Percentiles rank a stretch among this genome's conserved stretches.
Conservation (phyloP, 2,113 vertebrate genomes). For the Mastomys coucha region DNA sequence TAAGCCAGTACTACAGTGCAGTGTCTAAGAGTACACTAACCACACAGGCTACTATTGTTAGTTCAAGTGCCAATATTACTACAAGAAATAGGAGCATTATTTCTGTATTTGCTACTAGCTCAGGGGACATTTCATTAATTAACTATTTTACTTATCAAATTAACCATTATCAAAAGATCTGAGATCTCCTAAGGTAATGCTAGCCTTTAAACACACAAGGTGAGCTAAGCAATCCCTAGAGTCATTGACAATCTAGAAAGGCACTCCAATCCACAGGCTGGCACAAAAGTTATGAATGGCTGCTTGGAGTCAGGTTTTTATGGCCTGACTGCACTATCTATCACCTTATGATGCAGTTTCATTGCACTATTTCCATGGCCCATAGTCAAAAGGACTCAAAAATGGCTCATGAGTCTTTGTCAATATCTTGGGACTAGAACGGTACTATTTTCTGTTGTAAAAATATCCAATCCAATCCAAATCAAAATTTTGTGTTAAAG, state of each 20-base stretch:
- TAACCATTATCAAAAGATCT: conserved; percentile 81
- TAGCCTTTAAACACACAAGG: conserved; percentile 77
- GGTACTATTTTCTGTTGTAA: conserved; percentile 59
- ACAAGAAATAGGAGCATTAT: conserved; percentile 51
- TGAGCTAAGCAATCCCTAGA: conserved; percentile 75
- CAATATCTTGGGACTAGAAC: not conserved
- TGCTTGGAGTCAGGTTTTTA: not conserved
- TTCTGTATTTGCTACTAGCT: conserved; percentile 62
- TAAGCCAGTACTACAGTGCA: conserved; percentile 52
- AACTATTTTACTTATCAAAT: conserved; percentile 80
- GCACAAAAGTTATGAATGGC: not conserved
- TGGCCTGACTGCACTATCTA: not conserved
- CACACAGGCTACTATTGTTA: conserved; percentile 50
- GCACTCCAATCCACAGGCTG: conserved; percentile 65
- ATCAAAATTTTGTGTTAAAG: conserved; percentile 40
- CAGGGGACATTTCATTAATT: conserved; percentile 67
- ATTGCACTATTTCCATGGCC: not conserved
- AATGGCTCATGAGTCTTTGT: not conserved
- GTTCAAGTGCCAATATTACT: not conserved
- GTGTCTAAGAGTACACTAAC: conserved; percentile 55
- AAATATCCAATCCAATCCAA: conserved; percentile 44
- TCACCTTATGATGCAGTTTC: not conserved
- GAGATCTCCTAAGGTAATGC: conserved; percentile 72
- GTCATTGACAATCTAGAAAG: conserved; percentile 64
- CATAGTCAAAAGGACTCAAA: not conserved